phyloP scores from a whole-genome alignment of 2,113 vertebrate species.

The Rhizomys pruinosus region DNA sequence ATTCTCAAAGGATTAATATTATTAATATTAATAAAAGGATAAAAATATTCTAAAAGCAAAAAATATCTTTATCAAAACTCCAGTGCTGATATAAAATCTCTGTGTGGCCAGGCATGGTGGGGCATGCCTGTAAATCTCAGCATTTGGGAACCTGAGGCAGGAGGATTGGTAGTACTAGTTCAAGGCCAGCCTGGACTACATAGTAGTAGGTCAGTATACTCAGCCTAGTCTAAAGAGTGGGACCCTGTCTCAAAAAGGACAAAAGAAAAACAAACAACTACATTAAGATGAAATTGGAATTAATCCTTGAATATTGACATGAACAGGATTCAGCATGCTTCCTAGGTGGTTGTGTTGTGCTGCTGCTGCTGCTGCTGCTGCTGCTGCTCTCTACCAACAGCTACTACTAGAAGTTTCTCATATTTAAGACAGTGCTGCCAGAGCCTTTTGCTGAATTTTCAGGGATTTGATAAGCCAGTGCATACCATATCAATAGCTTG shows the following conservation, averaged over 20 bases:
- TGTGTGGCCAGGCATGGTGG: too few species aligned
- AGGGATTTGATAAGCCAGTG: background rate
- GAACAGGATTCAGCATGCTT: background rate
- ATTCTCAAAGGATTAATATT: too few species aligned
- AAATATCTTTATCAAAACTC: background rate
- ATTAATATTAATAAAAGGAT: too few species aligned
- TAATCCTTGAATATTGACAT: background rate
- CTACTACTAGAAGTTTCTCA: background rate
- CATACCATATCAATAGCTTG: background rate
- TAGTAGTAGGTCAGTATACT: background rate
- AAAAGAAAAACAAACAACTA: background rate
- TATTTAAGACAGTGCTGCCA: background rate
- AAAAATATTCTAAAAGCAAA: too few species aligned
- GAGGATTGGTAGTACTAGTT: background rate
- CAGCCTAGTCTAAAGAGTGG: background rate
- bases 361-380: background rate
- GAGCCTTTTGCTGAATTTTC: background rate
- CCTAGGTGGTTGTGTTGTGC: background rate
- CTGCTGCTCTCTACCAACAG: too few species aligned
- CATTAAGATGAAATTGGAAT: background rate
- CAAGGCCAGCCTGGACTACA: background rate
- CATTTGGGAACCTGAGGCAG: background rate
- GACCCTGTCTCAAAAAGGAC: background rate
- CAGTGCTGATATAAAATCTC: conserved; percentile 1
- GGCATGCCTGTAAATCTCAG: background rate